phyloP scores from a whole-genome alignment of 1,140 invertebrate genomes.

The Hestina assimilis region DNA sequence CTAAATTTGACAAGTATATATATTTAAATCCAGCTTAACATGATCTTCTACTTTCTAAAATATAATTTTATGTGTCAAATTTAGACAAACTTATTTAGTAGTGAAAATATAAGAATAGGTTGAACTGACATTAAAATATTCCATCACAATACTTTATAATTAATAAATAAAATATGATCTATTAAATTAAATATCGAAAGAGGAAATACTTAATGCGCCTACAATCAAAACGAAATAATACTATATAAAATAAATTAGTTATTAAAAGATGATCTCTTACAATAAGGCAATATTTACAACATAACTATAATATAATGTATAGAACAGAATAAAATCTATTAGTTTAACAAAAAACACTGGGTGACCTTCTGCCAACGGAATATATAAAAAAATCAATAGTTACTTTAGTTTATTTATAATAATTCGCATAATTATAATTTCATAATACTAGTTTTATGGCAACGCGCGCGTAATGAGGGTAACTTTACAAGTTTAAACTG shows the following conservation, averaged over 20 bases:
- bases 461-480: slow-evolving; percentile 61
- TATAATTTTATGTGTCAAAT: background rate
- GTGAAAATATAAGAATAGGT: slow-evolving; percentile 36
- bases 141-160: slow-evolving; percentile 66
- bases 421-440: slow-evolving; percentile 16
- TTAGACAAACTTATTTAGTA: background rate
- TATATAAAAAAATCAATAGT: background rate
- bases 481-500: slow-evolving; percentile 61
- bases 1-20: slow-evolving; percentile 3
- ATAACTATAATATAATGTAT: background rate
- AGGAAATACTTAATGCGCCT: slow-evolving; percentile 4
- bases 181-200: slow-evolving; percentile 13
- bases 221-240: background rate
- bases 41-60: background rate
- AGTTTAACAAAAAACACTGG: slow-evolving; percentile 8
- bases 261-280: slow-evolving; percentile 5
- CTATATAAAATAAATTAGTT: slow-evolving; percentile 4
- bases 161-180: slow-evolving; percentile 52
- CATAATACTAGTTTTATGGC: slow-evolving; percentile 65
- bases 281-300: slow-evolving; percentile 7
- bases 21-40: background rate
- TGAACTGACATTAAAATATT: slow-evolving; percentile 75
- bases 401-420: slow-evolving; percentile 1
- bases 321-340: slow-evolving; percentile 7
- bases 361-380: background rate